A percentile compares a stretch with the other conserved stretches of the same genome.
phyloP scores from a whole-genome alignment of 2,888 invertebrate species.

The Ennomos fuscantarius region DNA sequence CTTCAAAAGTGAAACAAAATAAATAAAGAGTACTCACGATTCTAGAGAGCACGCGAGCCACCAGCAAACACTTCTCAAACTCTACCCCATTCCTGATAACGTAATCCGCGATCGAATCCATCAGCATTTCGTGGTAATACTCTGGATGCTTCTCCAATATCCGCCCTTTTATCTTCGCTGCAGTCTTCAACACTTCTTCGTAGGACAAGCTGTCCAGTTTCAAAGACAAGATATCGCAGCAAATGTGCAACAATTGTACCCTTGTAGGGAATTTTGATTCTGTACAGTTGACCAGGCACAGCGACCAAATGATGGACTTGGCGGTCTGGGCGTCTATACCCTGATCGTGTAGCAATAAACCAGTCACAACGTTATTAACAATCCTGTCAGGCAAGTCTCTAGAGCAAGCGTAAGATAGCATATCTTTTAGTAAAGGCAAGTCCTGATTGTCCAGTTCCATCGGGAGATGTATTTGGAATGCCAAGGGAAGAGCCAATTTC shows the following conservation, averaged over 20 bases:
- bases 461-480: slow-evolving; percentile 87
- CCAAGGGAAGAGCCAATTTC: slow-evolving; percentile 87
- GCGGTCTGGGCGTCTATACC: slow-evolving; percentile 73
- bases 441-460: slow-evolving; percentile 85
- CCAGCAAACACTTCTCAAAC: slow-evolving; percentile 77
- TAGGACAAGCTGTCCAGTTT: slow-evolving; percentile 71
- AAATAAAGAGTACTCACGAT: slow-evolving; percentile 75
- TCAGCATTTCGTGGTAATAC: slow-evolving; percentile 86
- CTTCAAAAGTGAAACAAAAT: too few species aligned
- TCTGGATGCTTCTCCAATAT: slow-evolving; percentile 74
- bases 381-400: slow-evolving; percentile 79
- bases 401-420: slow-evolving; percentile 81
- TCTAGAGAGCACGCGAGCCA: slow-evolving; percentile 82
- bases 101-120: slow-evolving; percentile 83
- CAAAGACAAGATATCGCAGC: slow-evolving; percentile 76
- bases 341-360: slow-evolving; percentile 74
- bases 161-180: slow-evolving; percentile 76
- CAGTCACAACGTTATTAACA: slow-evolving; percentile 81
- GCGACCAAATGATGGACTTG: slow-evolving; percentile 83
- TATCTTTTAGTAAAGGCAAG: slow-evolving; percentile 76
- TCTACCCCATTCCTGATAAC: slow-evolving; percentile 78
- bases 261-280: slow-evolving; percentile 67
- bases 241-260: slow-evolving; percentile 80
- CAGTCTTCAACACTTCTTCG: slow-evolving; percentile 78
- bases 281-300: slow-evolving; percentile 78